Base-by-base conservation (phyloP, 2,113 vertebrate species). In the Sebastes schlegelii region DNA sequence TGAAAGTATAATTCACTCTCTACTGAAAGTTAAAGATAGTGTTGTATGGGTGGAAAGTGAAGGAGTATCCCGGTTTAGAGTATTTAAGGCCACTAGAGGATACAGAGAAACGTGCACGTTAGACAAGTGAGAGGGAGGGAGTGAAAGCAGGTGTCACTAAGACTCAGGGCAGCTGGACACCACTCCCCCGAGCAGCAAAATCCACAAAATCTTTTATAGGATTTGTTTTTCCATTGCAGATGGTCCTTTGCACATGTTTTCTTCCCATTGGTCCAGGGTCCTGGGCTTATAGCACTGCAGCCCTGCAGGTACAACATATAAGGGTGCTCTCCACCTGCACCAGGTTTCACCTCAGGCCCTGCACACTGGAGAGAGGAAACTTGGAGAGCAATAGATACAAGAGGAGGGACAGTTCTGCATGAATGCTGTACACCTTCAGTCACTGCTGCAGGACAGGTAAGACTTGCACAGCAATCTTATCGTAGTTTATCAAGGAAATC, bases 211-310 rank as follows among this genome's bases (percentile, higher is more conserved):
- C 91, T 94, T 92, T 94, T 91, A 95, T 86, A 85, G 93, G 94
- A 95, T 96, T 95, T 94, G 85, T 94, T 95, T 95, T 95, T 95
- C 95, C 95, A 88, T 90, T 95, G 86, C 95, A 96, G 94, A 95
- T 95, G 94, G 93, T 89, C 89, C 86, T 74, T 71, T 91, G 94
- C 94, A 94, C 91, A 92, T 90, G 94, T 91, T 95, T 93, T 86
- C 87, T 79, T 93, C 87, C 58, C 82, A 95, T 95, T 95, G 94
- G 93, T 82, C 86, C 69, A 8, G 90, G 91, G 91, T 92, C 72
- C 62, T 17, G 21, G 65, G 60, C 88, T 86, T 74, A 79, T 88
- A 76, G 51, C 5, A 61, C 79, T 89, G 84, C 88, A 75, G 57
- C 6, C 52, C 77, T 88, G 85, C 79, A 75, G 86, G 78, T 80